Conservation (phyloP, 64 coral and sea anemone genomes). For the Montipora capricornis region DNA sequence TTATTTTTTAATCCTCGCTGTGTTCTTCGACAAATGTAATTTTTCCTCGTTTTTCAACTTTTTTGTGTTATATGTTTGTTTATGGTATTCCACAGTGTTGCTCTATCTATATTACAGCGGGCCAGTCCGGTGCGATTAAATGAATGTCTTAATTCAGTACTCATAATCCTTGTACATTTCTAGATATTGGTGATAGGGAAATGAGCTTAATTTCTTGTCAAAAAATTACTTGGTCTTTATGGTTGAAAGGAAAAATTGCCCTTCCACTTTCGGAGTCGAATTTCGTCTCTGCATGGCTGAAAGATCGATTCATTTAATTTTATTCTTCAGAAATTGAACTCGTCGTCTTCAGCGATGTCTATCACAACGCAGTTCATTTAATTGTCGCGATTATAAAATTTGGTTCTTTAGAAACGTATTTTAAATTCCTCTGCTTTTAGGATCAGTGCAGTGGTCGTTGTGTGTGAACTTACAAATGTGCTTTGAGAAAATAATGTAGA, state of each 20-base stretch:
- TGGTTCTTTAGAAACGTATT: not conserved
- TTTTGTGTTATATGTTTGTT: not conserved
- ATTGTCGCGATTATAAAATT: conserved; percentile 4
- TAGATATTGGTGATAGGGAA: not conserved
- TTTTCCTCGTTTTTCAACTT: not conserved
- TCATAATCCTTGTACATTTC: conserved; percentile 12
- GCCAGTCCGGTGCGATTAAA: not conserved
- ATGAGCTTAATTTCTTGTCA: not conserved
- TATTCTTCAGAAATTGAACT: not conserved
- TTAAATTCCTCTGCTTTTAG: conserved; percentile 25
- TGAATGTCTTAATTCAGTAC: not conserved
- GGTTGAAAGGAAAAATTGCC: not conserved
- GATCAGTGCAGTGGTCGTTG: not conserved
- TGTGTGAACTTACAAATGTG: not conserved
- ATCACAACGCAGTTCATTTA: not conserved
- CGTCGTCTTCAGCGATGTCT: not conserved
- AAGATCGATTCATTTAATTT: not conserved
- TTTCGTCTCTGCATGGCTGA: not conserved
- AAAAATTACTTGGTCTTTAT: not conserved
- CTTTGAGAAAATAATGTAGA: not conserved
- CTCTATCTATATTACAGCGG: not conserved
- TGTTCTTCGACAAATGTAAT: not conserved
- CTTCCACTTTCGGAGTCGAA: not conserved
- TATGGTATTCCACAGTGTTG: conserved; percentile 25
- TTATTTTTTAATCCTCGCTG: not conserved